Percentiles rank a stretch among this genome's conserved stretches.
These are phyloP conservation scores for Oscheius sp. DNA, from an alignment of 2,888 invertebrate genomes.

Conservation along the genomic window DNA sequence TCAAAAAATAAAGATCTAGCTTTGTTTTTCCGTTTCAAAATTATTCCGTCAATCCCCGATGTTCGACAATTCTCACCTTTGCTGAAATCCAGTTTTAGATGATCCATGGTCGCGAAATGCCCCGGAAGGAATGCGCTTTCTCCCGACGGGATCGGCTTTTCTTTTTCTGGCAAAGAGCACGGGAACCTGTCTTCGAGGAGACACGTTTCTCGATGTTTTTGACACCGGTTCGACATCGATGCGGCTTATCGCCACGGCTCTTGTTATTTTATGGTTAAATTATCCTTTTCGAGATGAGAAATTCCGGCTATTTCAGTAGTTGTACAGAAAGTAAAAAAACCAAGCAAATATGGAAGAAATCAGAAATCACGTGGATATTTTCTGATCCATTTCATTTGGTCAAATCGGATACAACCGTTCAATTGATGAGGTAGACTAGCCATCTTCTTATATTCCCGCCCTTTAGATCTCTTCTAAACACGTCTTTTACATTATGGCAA, in stretches of 20 bases:
- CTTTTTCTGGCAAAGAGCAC: too few species aligned
- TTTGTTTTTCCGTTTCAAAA: too few species aligned
- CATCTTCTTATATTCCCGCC: neutral
- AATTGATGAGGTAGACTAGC: slow-evolving; percentile 1
- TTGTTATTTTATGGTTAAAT: slow-evolving; percentile 2
- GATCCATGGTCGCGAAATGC: too few species aligned
- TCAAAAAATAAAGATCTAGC: too few species aligned
- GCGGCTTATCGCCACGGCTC: slow-evolving; percentile 14
- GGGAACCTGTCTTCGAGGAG: too few species aligned
- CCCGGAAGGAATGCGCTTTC: too few species aligned
- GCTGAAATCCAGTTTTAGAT: too few species aligned
- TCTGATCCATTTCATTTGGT: slow-evolving; percentile 47
- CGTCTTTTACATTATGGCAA: slow-evolving; percentile 30
- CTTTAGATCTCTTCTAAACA: slow-evolving; percentile 26
- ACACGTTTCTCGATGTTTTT: slow-evolving; percentile 16
- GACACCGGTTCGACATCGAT: slow-evolving; percentile 5
- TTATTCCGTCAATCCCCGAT: too few species aligned
- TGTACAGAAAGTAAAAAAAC: neutral
- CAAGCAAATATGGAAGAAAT: slow-evolving; percentile 39
- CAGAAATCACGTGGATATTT: slow-evolving; percentile 46
- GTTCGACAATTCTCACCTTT: too few species aligned
- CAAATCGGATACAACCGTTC: slow-evolving; percentile 16
- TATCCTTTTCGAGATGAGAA: neutral
- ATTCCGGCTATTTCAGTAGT: neutral
- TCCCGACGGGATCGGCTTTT: too few species aligned